Evolutionary conservation across 2,797 vertebrate genomes (phyloP).

Genomic region (Setipinna tenuifilis): DNA sequence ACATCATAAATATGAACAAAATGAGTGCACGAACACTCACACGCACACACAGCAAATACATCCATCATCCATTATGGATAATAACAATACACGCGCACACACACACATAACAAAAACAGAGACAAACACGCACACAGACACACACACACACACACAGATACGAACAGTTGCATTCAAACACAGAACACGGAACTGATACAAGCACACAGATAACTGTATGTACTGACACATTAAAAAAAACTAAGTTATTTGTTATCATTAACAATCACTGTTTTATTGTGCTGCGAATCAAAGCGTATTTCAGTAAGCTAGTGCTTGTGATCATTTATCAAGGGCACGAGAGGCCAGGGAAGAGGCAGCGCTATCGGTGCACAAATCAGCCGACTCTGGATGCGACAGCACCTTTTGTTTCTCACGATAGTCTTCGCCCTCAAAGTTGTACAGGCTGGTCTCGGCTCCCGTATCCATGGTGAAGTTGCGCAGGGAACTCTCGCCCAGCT

Average conservation of each 20-base stretch:
- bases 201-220: no score
- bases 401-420: constrained; percentile 90
- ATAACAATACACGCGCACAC: no score
- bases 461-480: constrained; percentile 86
- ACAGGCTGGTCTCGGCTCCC: constrained; percentile 84
- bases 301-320: background rate
- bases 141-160: background rate
- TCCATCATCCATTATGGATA: background rate
- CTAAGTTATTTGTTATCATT: no score
- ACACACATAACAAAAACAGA: background rate
- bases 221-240: no score
- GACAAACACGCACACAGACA: background rate
- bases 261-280: no score
- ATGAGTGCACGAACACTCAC: no score
- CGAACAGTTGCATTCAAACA: background rate
- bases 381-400: background rate
- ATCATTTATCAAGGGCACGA: background rate
- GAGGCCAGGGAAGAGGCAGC: no score
- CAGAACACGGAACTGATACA: background rate
- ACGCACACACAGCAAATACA: background rate
- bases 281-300: no score
- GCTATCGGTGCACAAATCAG: background rate
- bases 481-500: constrained; percentile 84
- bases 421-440: constrained; percentile 90
- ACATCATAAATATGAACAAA: no score